These are phyloP conservation scores for Heterodera filipjevi DNA, from an alignment of 2,888 invertebrate species.

Conservation along the genomic window DNA sequence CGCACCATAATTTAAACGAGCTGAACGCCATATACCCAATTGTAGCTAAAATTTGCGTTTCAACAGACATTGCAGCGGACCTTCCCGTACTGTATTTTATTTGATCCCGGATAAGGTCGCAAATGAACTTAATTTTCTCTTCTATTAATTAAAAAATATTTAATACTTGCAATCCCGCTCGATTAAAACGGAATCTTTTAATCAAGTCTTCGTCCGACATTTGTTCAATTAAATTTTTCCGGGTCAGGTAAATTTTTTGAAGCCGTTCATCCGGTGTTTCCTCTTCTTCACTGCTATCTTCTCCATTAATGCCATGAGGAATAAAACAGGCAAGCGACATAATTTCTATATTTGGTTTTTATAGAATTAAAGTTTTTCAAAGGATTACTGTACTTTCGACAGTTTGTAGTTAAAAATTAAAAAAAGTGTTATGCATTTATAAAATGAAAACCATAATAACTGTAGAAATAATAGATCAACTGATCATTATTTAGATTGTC, in stretches of 20 bases:
- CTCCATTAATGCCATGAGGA: not conserved
- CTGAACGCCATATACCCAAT: not conserved
- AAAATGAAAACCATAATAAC: too few species aligned
- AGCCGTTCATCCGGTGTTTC: not conserved
- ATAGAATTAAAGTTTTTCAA: too few species aligned
- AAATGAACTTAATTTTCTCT: not conserved
- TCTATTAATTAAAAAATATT: not conserved
- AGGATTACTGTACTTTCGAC: too few species aligned
- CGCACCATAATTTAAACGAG: slow-evolving; percentile 8
- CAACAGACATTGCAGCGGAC: not conserved
- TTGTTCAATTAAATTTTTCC: not conserved
- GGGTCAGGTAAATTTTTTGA: not conserved
- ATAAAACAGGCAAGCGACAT: not conserved
- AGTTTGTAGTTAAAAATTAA: too few species aligned
- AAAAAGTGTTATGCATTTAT: too few species aligned
- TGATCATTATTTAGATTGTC: too few species aligned
- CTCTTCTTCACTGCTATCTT: not conserved
- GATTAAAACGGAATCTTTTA: not conserved
- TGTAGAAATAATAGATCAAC: too few species aligned
- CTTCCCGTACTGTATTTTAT: not conserved
- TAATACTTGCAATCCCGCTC: not conserved
- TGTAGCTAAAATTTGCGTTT: not conserved
- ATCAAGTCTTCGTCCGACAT: not conserved
- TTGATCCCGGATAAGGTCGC: not conserved
- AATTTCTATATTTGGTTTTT: not conserved